Evolutionary conservation across 2,797 vertebrate genomes (phyloP).

Genomic region (Hippocampus kuda): DNA sequence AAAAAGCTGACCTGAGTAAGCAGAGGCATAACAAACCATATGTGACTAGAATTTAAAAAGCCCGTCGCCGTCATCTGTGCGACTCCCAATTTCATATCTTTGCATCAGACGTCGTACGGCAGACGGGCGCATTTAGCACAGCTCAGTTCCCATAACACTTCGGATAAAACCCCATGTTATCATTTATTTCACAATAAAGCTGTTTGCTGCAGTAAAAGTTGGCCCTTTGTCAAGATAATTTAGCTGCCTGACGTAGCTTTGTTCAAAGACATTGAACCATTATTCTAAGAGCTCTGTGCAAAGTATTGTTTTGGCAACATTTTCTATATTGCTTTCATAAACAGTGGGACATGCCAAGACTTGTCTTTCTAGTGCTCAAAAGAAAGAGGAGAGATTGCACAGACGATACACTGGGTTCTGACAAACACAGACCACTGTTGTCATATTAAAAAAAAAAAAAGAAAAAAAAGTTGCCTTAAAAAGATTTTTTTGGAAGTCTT

Average conservation of each 20-base stretch:
- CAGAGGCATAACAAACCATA: slow-evolving; percentile 9
- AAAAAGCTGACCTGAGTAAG: slow-evolving; percentile 21
- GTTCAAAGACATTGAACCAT: neutral
- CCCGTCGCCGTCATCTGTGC: slow-evolving; percentile 2
- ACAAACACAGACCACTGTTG: too few species aligned
- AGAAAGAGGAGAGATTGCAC: neutral
- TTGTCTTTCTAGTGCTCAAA: neutral
- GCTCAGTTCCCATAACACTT: neutral
- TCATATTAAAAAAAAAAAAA: too few species aligned
- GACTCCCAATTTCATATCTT: slow-evolving; percentile 1
- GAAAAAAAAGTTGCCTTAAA: too few species aligned
- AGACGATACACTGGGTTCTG: too few species aligned
- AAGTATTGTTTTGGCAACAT: neutral
- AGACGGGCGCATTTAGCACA: slow-evolving; percentile 1
- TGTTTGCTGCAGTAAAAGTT: neutral
- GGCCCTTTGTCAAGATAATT: neutral
- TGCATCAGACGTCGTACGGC: slow-evolving; percentile 7
- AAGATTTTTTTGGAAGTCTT: too few species aligned
- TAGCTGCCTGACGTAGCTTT: neutral
- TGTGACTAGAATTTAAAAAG: slow-evolving; percentile 25
- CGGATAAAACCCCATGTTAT: neutral
- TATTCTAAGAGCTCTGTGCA: neutral
- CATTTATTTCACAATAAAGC: neutral
- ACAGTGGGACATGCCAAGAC: neutral
- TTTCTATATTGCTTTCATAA: neutral